phyloP scores from a whole-genome alignment of 2,888 invertebrate genomes.

The Diaphora mendica region DNA sequence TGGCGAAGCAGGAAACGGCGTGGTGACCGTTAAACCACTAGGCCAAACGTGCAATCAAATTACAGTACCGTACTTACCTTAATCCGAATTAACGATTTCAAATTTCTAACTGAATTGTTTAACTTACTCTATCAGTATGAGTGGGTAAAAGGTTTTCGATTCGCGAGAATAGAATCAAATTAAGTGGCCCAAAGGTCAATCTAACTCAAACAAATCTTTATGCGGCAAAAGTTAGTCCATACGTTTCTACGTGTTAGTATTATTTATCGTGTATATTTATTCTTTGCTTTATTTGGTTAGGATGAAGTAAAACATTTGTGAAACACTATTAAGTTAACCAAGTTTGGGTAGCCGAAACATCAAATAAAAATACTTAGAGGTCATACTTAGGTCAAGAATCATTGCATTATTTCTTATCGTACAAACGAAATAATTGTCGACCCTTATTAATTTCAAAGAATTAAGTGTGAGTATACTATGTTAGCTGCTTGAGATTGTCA shows the following conservation, averaged over 20 bases:
- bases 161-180: conserved; percentile 25
- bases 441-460: conserved; percentile 28
- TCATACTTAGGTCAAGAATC: background rate
- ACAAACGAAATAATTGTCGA: conserved; percentile 15
- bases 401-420: background rate
- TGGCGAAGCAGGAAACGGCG: no score
- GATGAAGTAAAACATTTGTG: conserved; percentile 17
- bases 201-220: conserved; percentile 23
- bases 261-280: conserved; percentile 22
- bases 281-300: conserved; percentile 19
- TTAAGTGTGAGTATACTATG: conserved; percentile 39
- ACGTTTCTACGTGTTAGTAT: conserved; percentile 14
- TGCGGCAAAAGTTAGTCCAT: conserved; percentile 16
- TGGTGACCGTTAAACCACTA: no score
- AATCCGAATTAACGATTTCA: background rate
- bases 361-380: background rate
- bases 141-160: conserved; percentile 20
- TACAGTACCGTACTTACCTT: background rate
- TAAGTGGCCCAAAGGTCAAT: conserved; percentile 17
- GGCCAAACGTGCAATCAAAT: no score
- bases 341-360: background rate
- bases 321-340: conserved; percentile 11
- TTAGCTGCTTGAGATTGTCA: conserved; percentile 39
- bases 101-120: conserved; percentile 1
- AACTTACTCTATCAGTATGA: background rate